These are phyloP conservation scores for Alcedo quadribrachys DNA, from an alignment of 2,797 vertebrate species.

Conservation along the genomic window DNA sequence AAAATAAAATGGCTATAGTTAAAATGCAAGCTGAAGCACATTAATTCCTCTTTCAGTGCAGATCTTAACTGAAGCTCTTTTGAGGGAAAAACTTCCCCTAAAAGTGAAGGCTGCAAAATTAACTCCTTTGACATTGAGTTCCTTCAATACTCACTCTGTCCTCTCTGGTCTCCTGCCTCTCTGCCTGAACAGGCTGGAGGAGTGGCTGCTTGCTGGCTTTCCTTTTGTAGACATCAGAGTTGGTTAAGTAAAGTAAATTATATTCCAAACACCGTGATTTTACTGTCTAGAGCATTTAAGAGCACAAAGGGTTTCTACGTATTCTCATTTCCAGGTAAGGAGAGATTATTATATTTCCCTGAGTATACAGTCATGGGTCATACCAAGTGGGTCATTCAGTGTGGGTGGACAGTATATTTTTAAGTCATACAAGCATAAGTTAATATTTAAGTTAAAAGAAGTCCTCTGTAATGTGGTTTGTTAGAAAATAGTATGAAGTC, in stretches of 20 bases:
- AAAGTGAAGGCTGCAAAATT: neutral
- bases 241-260: neutral
- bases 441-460: neutral
- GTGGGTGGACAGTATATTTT: neutral
- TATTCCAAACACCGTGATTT: conserved; percentile 40
- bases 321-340: neutral
- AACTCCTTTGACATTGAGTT: neutral
- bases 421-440: neutral
- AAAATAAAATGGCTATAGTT: neutral
- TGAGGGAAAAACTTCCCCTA: neutral
- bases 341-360: neutral
- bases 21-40: neutral
- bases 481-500: neutral
- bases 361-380: neutral
- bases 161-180: neutral
- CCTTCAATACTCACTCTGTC: neutral
- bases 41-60: neutral
- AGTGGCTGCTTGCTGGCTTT: neutral
- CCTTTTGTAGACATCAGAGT: neutral
- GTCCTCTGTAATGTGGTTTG: neutral
- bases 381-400: neutral
- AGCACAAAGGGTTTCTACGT: neutral
- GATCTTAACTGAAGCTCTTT: neutral
- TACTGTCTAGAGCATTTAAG: neutral
- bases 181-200: neutral